Conservation (phyloP, 2,888 invertebrate species). For the Lydus trimaculatus region DNA sequence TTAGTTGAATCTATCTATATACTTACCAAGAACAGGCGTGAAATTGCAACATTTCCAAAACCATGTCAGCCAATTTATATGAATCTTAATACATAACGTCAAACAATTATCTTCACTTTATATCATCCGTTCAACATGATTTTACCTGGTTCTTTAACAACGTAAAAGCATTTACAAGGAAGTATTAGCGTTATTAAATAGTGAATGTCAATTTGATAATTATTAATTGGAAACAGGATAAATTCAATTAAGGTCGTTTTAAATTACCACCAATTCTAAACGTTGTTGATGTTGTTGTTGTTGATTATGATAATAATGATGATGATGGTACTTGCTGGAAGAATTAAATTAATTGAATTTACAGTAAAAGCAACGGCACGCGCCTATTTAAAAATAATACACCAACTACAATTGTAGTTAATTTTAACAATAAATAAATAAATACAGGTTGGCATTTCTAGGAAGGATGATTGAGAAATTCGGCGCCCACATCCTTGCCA, state of each 20-base stretch:
- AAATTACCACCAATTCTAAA: neutral
- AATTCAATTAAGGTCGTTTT: neutral
- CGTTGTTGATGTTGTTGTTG: neutral
- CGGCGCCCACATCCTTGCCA: neutral
- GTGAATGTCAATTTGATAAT: neutral
- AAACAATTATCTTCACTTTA: slow-evolving; percentile 6
- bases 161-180: neutral
- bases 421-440: neutral
- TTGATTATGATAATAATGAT: neutral
- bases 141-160: neutral
- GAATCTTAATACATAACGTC: neutral
- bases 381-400: neutral
- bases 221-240: neutral
- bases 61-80: slow-evolving; percentile 5
- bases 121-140: neutral
- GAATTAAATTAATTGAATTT: neutral
- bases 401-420: neutral
- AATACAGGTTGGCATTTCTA: slow-evolving; percentile 1
- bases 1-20: neutral
- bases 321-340: neutral
- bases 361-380: slow-evolving; percentile 1
- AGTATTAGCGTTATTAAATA: neutral
- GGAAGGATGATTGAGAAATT: slow-evolving; percentile 4
- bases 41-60: slow-evolving; percentile 10
- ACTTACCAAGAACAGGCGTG: neutral